Conservation (phyloP, 1,140 invertebrate species). For the Drosophila littoralis region DNA sequence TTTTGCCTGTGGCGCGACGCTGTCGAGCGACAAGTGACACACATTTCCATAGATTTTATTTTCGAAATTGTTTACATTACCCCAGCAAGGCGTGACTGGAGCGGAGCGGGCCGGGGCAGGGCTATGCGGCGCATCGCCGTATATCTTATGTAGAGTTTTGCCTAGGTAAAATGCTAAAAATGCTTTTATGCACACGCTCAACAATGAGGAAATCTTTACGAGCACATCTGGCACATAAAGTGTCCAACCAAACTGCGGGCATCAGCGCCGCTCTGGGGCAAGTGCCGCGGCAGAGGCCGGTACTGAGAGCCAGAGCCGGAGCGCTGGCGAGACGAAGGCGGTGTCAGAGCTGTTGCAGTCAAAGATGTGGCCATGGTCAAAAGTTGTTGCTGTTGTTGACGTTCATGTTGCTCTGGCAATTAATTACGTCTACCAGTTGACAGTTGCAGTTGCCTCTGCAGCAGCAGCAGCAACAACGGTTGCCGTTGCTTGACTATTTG, state of each 20-base stretch:
- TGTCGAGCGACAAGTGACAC: constrained; percentile 57
- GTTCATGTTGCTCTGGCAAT: constrained; percentile 61
- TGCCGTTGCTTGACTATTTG: constrained; percentile 73
- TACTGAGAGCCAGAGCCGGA: neutral
- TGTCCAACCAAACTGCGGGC: constrained; percentile 54
- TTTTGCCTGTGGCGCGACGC: constrained; percentile 24
- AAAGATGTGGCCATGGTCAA: constrained; percentile 57
- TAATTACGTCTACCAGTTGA: constrained; percentile 66
- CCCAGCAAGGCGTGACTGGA: neutral
- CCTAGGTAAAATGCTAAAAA: constrained; percentile 65
- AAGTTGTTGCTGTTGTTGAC: constrained; percentile 37
- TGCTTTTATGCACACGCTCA: constrained; percentile 80
- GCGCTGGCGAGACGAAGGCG: neutral
- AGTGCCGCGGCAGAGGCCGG: constrained; percentile 24
- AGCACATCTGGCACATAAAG: constrained; percentile 81
- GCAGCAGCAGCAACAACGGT: constrained; percentile 34
- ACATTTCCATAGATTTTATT: constrained; percentile 68
- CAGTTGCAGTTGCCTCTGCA: constrained; percentile 46
- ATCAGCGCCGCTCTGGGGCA: constrained; percentile 20
- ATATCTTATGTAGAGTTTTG: constrained; percentile 26
- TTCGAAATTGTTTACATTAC: constrained; percentile 51
- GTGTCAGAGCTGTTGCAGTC: constrained; percentile 42
- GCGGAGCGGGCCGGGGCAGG: neutral
- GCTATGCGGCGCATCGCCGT: constrained; percentile 1
- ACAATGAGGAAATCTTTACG: constrained; percentile 82